These are phyloP conservation scores for Pterocles gutturalis DNA, from an alignment of 2,113 vertebrate genomes.

Conservation along the genomic window DNA sequence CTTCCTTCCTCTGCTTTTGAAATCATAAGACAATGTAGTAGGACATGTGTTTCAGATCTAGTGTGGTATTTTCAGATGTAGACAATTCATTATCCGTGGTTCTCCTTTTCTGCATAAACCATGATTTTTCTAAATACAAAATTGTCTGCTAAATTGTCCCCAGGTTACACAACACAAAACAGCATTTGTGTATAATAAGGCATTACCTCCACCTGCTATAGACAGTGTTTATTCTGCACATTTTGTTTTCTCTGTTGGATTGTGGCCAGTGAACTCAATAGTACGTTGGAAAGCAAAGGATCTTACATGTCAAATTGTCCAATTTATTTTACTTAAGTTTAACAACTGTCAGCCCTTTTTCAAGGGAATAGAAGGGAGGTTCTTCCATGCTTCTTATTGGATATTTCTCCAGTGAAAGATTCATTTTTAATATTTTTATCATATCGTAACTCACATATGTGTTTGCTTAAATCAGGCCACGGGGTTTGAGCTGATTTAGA, in stretches of 20 bases:
- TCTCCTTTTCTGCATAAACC: conserved; percentile 63
- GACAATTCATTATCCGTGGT: conserved; percentile 68
- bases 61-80: conserved; percentile 68
- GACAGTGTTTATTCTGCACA: conserved; percentile 42
- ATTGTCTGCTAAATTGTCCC: conserved; percentile 56
- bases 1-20: conserved; percentile 73
- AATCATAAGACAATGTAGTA: conserved; percentile 42
- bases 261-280: conserved; percentile 1
- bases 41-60: conserved; percentile 72
- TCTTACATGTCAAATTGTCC: conserved; percentile 33
- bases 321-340: conserved; percentile 19
- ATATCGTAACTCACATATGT: not conserved
- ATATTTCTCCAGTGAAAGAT: not conserved
- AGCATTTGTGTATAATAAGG: conserved; percentile 35
- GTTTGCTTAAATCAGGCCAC: not conserved
- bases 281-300: conserved; percentile 18
- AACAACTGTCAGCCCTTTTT: conserved; percentile 3
- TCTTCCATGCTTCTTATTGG: not conserved
- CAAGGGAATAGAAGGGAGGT: not conserved
- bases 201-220: conserved; percentile 58
- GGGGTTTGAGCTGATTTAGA: not conserved
- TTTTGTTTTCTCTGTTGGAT: conserved; percentile 27
- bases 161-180: conserved; percentile 60
- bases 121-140: conserved; percentile 49
- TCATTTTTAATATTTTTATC: not conserved